Evolutionary conservation across 2,113 vertebrate species (phyloP).

Genomic region (Pyxicephalus adspersus): DNA sequence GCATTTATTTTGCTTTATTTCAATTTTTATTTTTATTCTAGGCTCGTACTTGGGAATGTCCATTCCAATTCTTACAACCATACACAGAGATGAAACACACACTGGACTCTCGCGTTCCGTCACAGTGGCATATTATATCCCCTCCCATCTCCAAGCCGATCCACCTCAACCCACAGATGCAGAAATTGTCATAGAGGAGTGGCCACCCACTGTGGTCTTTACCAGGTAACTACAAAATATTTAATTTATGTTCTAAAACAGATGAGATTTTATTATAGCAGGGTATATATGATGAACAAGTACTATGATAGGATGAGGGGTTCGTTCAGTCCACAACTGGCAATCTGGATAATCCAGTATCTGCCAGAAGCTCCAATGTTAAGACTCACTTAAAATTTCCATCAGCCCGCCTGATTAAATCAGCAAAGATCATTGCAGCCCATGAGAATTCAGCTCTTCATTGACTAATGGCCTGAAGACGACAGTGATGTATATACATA

Average conservation of each 20-base stretch:
- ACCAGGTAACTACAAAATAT: constrained; percentile 69
- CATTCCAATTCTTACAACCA: constrained; percentile 82
- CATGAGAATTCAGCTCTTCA: background rate
- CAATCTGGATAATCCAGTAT: no score
- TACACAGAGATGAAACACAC: constrained; percentile 73
- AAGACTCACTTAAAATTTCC: background rate
- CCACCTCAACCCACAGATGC: constrained; percentile 77
- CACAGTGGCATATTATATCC: constrained; percentile 83
- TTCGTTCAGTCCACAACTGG: no score
- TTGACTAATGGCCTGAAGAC: background rate
- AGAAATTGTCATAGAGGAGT: constrained; percentile 80
- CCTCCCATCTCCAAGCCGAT: constrained; percentile 74
- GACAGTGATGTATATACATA: background rate
- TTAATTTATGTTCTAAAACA: no score
- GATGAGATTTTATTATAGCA: no score
- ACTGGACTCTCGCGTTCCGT: constrained; percentile 68
- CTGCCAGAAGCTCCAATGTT: background rate
- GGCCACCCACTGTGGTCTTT: constrained; percentile 79
- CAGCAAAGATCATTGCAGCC: background rate
- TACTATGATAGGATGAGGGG: no score
- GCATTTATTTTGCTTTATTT: no score
- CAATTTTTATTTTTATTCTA: no score
- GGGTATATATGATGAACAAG: no score
- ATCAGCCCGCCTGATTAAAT: background rate
- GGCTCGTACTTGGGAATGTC: constrained; percentile 84